A percentile compares a stretch with the other conserved stretches of the same genome.
Conservation (phyloP, 2,888 invertebrate genomes). For the Steinernema scapterisci region DNA sequence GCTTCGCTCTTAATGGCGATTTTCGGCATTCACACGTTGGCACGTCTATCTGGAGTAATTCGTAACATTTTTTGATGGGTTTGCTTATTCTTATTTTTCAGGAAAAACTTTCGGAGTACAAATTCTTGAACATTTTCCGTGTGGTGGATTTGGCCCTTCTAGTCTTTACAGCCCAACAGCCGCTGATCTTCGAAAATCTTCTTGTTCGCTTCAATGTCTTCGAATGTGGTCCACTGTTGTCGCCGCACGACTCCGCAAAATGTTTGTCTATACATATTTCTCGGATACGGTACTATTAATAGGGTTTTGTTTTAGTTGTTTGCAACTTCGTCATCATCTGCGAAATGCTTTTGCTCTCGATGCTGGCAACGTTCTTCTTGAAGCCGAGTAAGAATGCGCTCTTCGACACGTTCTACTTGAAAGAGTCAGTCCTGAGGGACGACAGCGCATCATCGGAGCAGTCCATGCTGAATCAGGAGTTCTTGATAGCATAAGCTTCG, state of each 20-base stretch:
- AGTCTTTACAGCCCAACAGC: slow-evolving; percentile 66
- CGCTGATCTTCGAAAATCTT: slow-evolving; percentile 65
- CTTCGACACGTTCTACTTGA: slow-evolving; percentile 44
- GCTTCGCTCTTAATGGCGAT: slow-evolving; percentile 63
- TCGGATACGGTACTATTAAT: neutral
- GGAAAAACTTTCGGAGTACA: slow-evolving; percentile 61
- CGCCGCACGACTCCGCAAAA: slow-evolving; percentile 61
- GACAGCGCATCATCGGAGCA: neutral
- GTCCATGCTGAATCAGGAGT: slow-evolving; percentile 23
- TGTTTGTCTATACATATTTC: slow-evolving; percentile 48
- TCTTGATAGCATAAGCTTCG: neutral
- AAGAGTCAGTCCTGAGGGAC: neutral
- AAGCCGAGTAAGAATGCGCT: slow-evolving; percentile 55
- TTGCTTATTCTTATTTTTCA: slow-evolving; percentile 39
- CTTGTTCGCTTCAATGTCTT: slow-evolving; percentile 57
- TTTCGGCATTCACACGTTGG: slow-evolving; percentile 64
- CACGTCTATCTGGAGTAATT: slow-evolving; percentile 57
- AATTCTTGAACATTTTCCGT: slow-evolving; percentile 66
- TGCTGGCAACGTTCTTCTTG: slow-evolving; percentile 56
- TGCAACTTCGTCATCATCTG: slow-evolving; percentile 65
- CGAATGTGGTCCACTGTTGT: slow-evolving; percentile 60
- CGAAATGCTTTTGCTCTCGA: slow-evolving; percentile 59
- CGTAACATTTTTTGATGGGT: slow-evolving; percentile 17
- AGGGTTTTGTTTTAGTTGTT: slow-evolving; percentile 55
- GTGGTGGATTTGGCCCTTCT: slow-evolving; percentile 63